Evolutionary conservation across 1,140 invertebrate species (phyloP), one percentile per base, ranked within the genome.

Genomic region (Diorhabda elongata): DNA sequence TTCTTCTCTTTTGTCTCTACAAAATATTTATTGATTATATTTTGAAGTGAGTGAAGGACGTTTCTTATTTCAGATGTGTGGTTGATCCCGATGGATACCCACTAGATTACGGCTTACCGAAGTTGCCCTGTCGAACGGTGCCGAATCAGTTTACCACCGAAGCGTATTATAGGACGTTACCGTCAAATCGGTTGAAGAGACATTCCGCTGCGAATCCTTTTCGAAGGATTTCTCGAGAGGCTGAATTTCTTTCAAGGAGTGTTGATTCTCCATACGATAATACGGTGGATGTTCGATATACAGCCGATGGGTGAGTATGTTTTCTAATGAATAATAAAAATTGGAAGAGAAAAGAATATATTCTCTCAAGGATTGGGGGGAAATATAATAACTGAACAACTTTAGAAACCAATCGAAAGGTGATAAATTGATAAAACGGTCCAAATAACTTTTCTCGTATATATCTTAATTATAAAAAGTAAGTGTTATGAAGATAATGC

Each of bases 81-180:
- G 81, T 92, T 68, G 91, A 91, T 66, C 86, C 85, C 52, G 91
- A 92, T 67, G 90, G 90, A 0, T 93, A 92, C 78, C 90, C 91
- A 0, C 83, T 91, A 11, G 92, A 94, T 74, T 94, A 91, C 71
- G 92, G 91, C 63, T 80, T 92, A 8, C 91, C 90, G 2, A 91
- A 91, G 75, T 83, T 90, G 44, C 82, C 73, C 52, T 71, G 70
- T 64, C 69, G 73, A 60, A 59, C 68, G 7, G 47, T 52, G 4
- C 47, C 47, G 47, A 52, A 52, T 4, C 47, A 68, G 8, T 71
- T 43, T 44, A 66, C 26, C 44, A 67, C 65, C 67, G 75, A 76
- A 43, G 82, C 85, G 56, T 90, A 88, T 75, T 91, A 91, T 79
- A 84, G 89, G 71, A 91, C 89, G 1, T 80, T 91, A 58, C 89